These are phyloP conservation scores for Aldabrachelys gigantea DNA, from an alignment of 2,113 vertebrate species.

Conservation along the genomic window DNA sequence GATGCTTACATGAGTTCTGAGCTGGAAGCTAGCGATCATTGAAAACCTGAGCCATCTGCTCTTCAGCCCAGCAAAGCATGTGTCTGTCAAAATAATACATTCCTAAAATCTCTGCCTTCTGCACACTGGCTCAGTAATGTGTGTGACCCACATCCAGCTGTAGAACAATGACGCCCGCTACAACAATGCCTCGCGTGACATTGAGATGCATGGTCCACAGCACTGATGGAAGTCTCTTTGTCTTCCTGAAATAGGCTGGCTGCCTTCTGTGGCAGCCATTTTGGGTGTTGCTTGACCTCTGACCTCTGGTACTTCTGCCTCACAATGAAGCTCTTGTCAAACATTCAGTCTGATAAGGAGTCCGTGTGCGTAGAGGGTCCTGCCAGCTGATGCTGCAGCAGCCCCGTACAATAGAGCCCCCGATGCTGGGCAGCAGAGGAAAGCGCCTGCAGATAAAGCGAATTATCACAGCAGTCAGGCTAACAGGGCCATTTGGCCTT, in stretches of 20 bases:
- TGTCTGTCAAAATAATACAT: conserved; percentile 20
- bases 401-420: background rate
- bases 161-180: background rate
- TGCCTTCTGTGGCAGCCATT: conserved; percentile 5
- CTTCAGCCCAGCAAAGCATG: conserved; percentile 41
- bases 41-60: conserved; percentile 78
- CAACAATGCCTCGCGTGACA: conserved; percentile 26
- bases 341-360: background rate
- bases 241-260: background rate
- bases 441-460: background rate
- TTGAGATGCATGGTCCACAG: accelerated
- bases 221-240: conserved; percentile 38
- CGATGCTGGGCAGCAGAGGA: background rate
- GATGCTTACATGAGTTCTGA: conserved; percentile 57
- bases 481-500: background rate
- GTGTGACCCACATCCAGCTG: conserved; percentile 64
- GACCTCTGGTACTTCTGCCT: background rate
- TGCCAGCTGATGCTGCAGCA: background rate
- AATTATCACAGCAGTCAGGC: background rate
- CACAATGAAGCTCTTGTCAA: background rate
- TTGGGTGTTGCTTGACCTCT: conserved; percentile 16
- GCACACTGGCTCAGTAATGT: accelerated
- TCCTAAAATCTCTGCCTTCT: conserved; percentile 11
- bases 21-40: conserved; percentile 18
- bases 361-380: background rate